Evolutionary conservation across 2,113 vertebrate species (phyloP), one percentile per base, ranked within the genome.

Genomic region (Xiphophorus hellerii): DNA sequence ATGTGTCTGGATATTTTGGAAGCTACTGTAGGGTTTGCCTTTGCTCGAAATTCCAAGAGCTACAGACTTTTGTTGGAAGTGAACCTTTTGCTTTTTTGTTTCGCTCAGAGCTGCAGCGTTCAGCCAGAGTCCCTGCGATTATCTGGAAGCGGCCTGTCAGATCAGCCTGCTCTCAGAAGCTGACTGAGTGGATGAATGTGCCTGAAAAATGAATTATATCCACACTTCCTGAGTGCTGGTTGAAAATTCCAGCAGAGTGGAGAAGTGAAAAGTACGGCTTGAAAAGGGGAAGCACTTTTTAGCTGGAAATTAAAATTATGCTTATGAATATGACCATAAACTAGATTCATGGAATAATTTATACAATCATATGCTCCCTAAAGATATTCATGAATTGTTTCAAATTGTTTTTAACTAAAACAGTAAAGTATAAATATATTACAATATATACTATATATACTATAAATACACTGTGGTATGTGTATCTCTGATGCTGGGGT

Each of bases 121-220:
- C 70, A 80, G 42, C 48, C 66, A 62, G 71, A 68, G 68, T 80
- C 39, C 28, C 68, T 85, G 65, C 66, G 29, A 76, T 88, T 83
- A 87, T 78, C 76, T 73, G 77, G 61, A 73, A 90, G 78, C 73
- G 66, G 68, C 81, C 65, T 84, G 73, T 84, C 78, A 76, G 85
- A 86, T 78, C 71, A 58, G 33, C 73, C 66, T 83, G 79, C 73
- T 74, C 12, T 44, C 58, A 74, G 61, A 77, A 54, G 73, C 85
- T 81, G 79, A 81, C 83, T 77, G 79, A 82, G 62, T 76, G 77
- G 74, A 76, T 71, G 80, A 79, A 58, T 80, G 51, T 76, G 66
- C n/a, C 68, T 78, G 66, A 76, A 80, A 76, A 78, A 58, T 58
- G 70, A 74, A 85, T 84, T 85, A 77, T 33, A 62, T 44, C 42